Evolutionary conservation across 2,888 invertebrate genomes (phyloP), one percentile per base, ranked within the genome.

Genomic region (Nasonovia ribisnigri): DNA sequence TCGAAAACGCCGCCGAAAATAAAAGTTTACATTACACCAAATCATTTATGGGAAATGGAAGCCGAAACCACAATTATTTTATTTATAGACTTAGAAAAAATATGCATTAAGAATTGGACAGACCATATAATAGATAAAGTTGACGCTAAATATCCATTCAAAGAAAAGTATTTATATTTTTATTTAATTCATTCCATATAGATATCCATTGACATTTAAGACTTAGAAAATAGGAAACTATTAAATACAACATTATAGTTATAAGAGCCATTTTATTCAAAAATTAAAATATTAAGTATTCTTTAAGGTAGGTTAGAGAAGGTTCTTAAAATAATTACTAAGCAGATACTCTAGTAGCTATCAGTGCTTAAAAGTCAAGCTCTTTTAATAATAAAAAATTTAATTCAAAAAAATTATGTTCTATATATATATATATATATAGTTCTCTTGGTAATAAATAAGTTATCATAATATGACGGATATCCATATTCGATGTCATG

Each of bases 81-180:
- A 67, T 29, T 90, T 90, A 93, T 93, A 10, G n/a, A 93, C 20
- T 11, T 90, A 36, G 24, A 86, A n/a, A 0, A 86, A 60, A 2
- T 89, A 57, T 10, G 36, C 6, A 43, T 46, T 3, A 46, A 89
- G 0, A 46, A 48, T 51, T 84, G 60, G 48, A 57, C 20, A 48
- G 11, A 90, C 6, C 2, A 42, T 86, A 16, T 86, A 42, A 8
- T 48, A 3, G 48, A 86, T 24, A 48, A 67, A 86, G 46, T 93
- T 2, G 51, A 93, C 11, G 20, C n/a, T 42, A 90, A 6, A 93
- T 90, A 90, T 3, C 90, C 90, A 51, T 90, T 93, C 11, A 93
- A 90, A 90, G 42, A 93, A 86, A 84, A 93, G 93, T 93, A 93
- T 90, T 46, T 60, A 57, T 57, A 84, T 93, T 84, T 92, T 54